Conservation (phyloP, 2,888 invertebrate genomes). For the Aporophyla lueneburgensis region DNA sequence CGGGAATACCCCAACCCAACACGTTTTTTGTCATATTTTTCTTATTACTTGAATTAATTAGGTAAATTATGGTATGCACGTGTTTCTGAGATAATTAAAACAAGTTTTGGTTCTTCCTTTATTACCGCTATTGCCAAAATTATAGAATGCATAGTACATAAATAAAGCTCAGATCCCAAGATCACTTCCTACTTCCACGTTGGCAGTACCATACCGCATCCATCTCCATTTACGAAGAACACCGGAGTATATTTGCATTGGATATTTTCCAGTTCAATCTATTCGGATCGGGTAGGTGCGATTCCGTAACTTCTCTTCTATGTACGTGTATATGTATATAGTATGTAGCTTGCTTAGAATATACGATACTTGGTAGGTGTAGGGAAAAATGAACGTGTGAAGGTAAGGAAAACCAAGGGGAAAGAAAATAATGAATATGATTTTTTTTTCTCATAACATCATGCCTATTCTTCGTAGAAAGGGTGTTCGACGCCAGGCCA, state of each 20-base stretch:
- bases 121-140: not conserved
- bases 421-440: not conserved
- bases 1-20: no score
- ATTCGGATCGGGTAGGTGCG: constrained; percentile 73
- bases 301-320: constrained; percentile 66
- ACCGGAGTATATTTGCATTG: constrained; percentile 79
- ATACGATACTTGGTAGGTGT: constrained; percentile 3
- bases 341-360: constrained; percentile 5
- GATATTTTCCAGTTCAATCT: constrained; percentile 83
- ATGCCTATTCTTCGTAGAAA: not conserved
- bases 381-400: not conserved
- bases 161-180: not conserved
- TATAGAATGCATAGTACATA: not conserved
- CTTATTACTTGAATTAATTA: not conserved
- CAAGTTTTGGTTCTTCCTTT: not conserved
- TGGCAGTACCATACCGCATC: constrained; percentile 67
- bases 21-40: not conserved
- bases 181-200: constrained; percentile 4
- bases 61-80: not conserved
- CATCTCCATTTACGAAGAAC: constrained; percentile 57
- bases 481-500: no score
- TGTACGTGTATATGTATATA: constrained; percentile 3
- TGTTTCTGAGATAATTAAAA: not conserved
- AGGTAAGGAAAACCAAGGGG: constrained; percentile 6
- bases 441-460: constrained; percentile 1